These are phyloP conservation scores for Pterocles gutturalis DNA, from an alignment of 2,113 vertebrate species.

Conservation along the genomic window DNA sequence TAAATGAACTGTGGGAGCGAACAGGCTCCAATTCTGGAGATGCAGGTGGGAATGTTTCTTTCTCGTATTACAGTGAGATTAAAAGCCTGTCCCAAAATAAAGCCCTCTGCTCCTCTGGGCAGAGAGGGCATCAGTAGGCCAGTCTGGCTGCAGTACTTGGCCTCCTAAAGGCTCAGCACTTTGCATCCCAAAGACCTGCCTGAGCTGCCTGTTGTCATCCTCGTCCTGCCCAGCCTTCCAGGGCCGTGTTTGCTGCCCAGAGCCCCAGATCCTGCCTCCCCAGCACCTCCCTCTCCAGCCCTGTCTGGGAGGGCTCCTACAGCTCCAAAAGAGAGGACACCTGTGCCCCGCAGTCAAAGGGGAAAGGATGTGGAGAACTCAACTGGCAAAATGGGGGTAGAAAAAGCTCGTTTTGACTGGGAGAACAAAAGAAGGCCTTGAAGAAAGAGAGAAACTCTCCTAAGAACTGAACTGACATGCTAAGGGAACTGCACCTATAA, in stretches of 20 bases:
- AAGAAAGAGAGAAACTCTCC: not conserved
- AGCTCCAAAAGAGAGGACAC: not conserved
- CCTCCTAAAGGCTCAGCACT: not conserved
- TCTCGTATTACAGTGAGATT: not conserved
- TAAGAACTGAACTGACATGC: not conserved
- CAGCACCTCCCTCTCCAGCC: not conserved
- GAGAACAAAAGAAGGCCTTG: not conserved
- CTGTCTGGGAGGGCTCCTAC: not conserved
- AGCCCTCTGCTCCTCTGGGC: not conserved
- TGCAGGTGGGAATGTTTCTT: not conserved
- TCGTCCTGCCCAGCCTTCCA: accelerated
- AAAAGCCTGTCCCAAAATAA: not conserved
- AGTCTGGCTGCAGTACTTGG: not conserved
- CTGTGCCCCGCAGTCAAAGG: accelerated
- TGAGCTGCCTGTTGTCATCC: not conserved
- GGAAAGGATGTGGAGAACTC: not conserved
- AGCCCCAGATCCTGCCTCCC: not conserved
- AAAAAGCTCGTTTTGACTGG: not conserved
- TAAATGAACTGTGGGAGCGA: not conserved
- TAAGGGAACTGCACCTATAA: slow-evolving; percentile 85
- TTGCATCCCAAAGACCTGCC: not conserved
- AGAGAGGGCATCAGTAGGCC: not conserved
- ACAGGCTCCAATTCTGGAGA: not conserved
- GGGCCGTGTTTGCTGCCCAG: not conserved
- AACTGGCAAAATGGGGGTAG: not conserved